Evolutionary conservation across 1,140 invertebrate genomes (phyloP), one percentile per base, ranked within the genome.

Genomic region (Ceratina calcarata): DNA sequence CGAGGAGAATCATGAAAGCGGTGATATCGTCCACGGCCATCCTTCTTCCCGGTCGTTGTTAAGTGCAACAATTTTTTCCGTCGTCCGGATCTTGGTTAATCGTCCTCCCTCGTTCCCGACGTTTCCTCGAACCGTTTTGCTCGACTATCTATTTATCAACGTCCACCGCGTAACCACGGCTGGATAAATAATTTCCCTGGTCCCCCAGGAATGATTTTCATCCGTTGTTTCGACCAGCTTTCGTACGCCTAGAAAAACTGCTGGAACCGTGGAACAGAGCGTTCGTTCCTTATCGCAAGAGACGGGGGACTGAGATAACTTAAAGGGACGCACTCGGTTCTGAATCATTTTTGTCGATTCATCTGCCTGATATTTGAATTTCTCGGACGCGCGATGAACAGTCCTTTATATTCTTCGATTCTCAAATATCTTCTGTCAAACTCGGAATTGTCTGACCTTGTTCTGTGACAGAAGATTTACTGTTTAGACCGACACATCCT

Each of bases 121-220:
- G 8, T 64, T 13, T 51, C 53, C 53, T 13, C 51, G 32, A 55
- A 84, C 57, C 79, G 58, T 78, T 81, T 78, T 55, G 69, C 70
- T 55, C 73, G 27, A 70, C 70, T 37, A 64, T 32, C 70, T 81
- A 84, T 84, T 85, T 85, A 82, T 85, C 84, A 85, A 85, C 66
- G 83, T 64, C 70, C 61, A 58, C 55, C 24, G 24, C 20, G 61
- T 58, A 60, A 58, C 82, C 78, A 72, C 78, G 22, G 20, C 27
- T 70, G 66, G 84, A 85, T 85, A 85, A 84, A 85, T 82, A 85
- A 85, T 85, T 82, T 77, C 67, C 37, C 66, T 57, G 4, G 37
- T 55, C 4, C 8, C 49, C 22, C 12, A 12, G 3, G 49, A 57
- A 18, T 65, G 61, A 74, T 74, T 74, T 65, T 45, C 72, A 8